phyloP scores from a whole-genome alignment of 2,888 invertebrate genomes.

The Hemicrepidius hirtus region DNA sequence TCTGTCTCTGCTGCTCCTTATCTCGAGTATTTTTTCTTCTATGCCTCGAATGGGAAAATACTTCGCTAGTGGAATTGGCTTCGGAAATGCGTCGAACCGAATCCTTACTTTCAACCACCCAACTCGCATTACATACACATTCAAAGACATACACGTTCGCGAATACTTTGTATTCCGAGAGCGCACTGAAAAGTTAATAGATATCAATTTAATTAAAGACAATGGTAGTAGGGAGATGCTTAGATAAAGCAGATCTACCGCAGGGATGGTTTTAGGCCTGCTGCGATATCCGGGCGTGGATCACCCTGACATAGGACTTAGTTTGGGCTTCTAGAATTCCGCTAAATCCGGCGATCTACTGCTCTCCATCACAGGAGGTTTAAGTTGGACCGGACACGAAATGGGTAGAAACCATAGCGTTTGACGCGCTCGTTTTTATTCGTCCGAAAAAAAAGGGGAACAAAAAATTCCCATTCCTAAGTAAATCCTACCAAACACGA shows the following conservation, averaged over 20 bases:
- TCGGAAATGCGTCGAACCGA: conserved; percentile 28
- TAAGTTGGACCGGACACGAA: conserved; percentile 65
- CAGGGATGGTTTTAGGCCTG: conserved; percentile 43
- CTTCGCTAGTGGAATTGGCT: conserved; percentile 28
- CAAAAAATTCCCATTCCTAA: conserved; percentile 10
- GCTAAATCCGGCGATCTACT: conserved; percentile 65
- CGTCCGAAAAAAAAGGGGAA: conserved; percentile 11
- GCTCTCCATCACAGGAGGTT: conserved; percentile 63
- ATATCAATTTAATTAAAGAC: conserved; percentile 68
- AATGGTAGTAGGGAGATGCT: conserved; percentile 52
- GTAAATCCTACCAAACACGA: background rate
- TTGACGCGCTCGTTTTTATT: conserved; percentile 50
- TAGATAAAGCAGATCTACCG: conserved; percentile 50
- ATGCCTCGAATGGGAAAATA: conserved; percentile 35
- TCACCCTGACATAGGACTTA: conserved; percentile 60
- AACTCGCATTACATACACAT: background rate
- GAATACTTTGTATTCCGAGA: conserved; percentile 51
- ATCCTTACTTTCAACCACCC: conserved; percentile 24
- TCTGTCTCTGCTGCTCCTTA: conserved; percentile 52
- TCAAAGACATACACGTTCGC: background rate
- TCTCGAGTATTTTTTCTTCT: conserved; percentile 44
- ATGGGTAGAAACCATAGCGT: conserved; percentile 60
- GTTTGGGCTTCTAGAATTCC: conserved; percentile 61
- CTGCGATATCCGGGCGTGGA: conserved; percentile 60
- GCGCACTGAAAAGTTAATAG: conserved; percentile 63